Evolutionary conservation across 2,888 invertebrate species (phyloP).

Genomic region (Spodoptera exigua): DNA sequence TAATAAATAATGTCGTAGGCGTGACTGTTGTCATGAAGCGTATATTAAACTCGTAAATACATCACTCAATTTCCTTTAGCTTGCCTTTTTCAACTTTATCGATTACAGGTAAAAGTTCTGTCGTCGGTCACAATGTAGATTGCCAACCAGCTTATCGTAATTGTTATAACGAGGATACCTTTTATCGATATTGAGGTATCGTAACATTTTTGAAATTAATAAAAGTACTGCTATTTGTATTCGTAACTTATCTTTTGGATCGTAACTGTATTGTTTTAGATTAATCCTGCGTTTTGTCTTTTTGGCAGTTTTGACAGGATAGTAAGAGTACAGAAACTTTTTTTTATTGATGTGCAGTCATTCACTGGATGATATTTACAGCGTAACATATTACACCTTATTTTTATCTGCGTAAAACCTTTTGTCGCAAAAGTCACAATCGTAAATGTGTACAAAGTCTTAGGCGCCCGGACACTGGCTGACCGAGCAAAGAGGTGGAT

Average conservation of each 20-base stretch:
- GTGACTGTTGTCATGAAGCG: constrained; percentile 21
- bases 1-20: constrained; percentile 48
- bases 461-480: constrained; percentile 25
- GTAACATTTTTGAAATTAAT: constrained; percentile 44
- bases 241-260: constrained; percentile 33
- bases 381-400: too few relatives aligned
- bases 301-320: too few relatives aligned
- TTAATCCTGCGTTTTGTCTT: constrained; percentile 35
- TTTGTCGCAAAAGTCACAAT: background rate
- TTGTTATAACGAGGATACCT: constrained; percentile 25
- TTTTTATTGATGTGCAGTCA: too few relatives aligned
- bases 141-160: constrained; percentile 39
- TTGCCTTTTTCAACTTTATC: constrained; percentile 35
- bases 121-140: constrained; percentile 27
- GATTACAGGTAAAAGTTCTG: constrained; percentile 41
- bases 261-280: constrained; percentile 38
- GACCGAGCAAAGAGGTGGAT: constrained; percentile 58
- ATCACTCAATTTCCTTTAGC: constrained; percentile 38
- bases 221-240: constrained; percentile 14
- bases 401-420: too few relatives aligned
- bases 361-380: too few relatives aligned
- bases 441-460: constrained; percentile 11
- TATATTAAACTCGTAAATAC: constrained; percentile 45
- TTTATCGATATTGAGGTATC: constrained; percentile 40
- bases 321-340: too few relatives aligned